Conservation (phyloP, 2,113 vertebrate species). For the Salvelinus fontinalis region DNA sequence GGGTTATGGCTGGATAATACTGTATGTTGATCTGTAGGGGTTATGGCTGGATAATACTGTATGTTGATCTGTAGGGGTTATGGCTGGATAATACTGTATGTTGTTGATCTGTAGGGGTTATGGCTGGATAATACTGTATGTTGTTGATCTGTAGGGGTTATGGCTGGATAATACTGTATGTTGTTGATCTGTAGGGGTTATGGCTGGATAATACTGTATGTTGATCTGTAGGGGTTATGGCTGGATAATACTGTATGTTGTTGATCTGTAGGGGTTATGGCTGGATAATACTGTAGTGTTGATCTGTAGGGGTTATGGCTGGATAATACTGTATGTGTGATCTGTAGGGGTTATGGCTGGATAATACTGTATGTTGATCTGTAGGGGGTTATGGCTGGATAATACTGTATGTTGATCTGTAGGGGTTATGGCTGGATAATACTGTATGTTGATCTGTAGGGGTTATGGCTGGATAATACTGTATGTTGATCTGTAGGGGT, state of each 20-base stretch:
- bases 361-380: background rate
- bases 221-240: slow-evolving; percentile 73
- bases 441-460: slow-evolving; percentile 58
- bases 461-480: slow-evolving; percentile 55
- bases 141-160: slow-evolving; percentile 58
- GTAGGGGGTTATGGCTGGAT: slow-evolving; percentile 58
- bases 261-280: slow-evolving; percentile 76
- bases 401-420: background rate
- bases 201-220: background rate
- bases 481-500: slow-evolving; percentile 73
- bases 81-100: background rate
- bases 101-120: background rate
- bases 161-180: background rate
- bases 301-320: slow-evolving; percentile 73
- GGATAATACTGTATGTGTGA: background rate
- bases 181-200: slow-evolving; percentile 76
- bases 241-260: background rate
- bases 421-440: slow-evolving; percentile 71
- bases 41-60: no score
- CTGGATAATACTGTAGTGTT: no score
- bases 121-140: background rate
- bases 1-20: slow-evolving; percentile 58
- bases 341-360: background rate
- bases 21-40: slow-evolving; percentile 73
- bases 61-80: slow-evolving; percentile 73